Evolutionary conservation across 1,140 invertebrate species (phyloP), one percentile per base, ranked within the genome.

Genomic region (Caerostris darwini): DNA sequence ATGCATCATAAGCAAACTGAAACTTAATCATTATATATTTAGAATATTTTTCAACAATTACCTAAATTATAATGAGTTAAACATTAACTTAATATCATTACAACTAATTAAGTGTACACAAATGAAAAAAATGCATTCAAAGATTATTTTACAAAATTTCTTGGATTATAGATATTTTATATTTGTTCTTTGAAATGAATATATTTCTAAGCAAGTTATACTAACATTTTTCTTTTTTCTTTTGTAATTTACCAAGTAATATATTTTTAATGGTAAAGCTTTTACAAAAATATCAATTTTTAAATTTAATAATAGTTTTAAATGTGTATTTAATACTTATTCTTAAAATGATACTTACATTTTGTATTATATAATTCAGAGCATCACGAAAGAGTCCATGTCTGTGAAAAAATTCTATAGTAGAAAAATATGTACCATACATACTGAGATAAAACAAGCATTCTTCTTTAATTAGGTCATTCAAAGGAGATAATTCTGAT

Each of bases 311-410:
- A 34, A 34, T 34, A 34, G 0, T 34, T 34, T 34, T 34, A 34
- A 34, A 5, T 17, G 19, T 7, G 19, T 34, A 7, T 77, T 19
- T 77, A n/a, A 77, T 34, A 77, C 50, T 77, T 34, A n/a, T 8
- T 77, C 5, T 5, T 5, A 34, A 53, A 77, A 34, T 8, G 50
- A 6, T 14, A 56, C 5, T 83, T 86, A 95, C 96, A 90, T 96
- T 91, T 77, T 91, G 54, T 58, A 87, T 19, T 53, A 94, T 94
- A 53, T 94, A 94, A 10, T 94, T 95, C 10, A 96, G 95, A 85
- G 96, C 96, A 94, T 96, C 96, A 95, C 95, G 95, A 95, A 95
- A 95, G 81, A 96, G 95, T 54, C 95, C 95, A 95, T 96, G 95
- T 56, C 95, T 94, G 8, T 95, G 94, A 93, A 96, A 95, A 91